Conservation (phyloP, 30 jellyfish, hydroid and myxozoan genomes). For the Catostylus mosaicus region DNA sequence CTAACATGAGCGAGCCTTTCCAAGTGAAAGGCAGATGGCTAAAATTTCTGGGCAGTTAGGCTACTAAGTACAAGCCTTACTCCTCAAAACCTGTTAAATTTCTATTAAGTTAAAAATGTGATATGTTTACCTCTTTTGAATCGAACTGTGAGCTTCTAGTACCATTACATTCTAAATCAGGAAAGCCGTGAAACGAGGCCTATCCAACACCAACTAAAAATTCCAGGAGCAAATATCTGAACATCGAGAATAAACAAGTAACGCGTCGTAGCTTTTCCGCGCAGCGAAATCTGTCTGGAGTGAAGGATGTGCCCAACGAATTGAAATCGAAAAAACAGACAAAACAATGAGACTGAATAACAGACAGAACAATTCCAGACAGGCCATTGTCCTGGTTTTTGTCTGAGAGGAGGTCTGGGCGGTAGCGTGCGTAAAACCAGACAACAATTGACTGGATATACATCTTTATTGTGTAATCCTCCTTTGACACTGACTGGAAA, state of each 20-base stretch:
- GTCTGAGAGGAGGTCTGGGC: conserved; percentile 69
- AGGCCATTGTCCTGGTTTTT: conserved; percentile 46
- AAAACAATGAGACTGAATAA: conserved; percentile 20
- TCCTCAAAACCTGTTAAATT: not conserved
- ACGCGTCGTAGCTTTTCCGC: not conserved
- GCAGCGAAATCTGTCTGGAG: conserved; percentile 6
- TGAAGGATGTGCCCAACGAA: conserved; percentile 15
- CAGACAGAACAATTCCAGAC: conserved; percentile 70
- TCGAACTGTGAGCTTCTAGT: not conserved
- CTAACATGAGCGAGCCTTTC: not conserved
- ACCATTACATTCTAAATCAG: not conserved
- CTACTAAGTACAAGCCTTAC: not conserved
- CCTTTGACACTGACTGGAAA: not conserved
- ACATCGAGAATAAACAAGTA: not conserved
- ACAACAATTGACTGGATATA: conserved; percentile 2
- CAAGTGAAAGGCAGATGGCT: not conserved
- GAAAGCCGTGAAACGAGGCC: not conserved
- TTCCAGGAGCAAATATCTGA: not conserved
- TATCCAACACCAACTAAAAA: not conserved
- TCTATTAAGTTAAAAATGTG: not conserved
- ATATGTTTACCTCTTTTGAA: not conserved
- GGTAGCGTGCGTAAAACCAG: conserved; percentile 26
- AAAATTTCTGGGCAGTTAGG: not conserved
- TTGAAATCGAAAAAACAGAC: conserved; percentile 4
- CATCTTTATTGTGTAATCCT: not conserved